Percentiles rank a stretch among this genome's conserved stretches.
phyloP scores from a whole-genome alignment of 2,888 invertebrate genomes.

The Elysia crispata region DNA sequence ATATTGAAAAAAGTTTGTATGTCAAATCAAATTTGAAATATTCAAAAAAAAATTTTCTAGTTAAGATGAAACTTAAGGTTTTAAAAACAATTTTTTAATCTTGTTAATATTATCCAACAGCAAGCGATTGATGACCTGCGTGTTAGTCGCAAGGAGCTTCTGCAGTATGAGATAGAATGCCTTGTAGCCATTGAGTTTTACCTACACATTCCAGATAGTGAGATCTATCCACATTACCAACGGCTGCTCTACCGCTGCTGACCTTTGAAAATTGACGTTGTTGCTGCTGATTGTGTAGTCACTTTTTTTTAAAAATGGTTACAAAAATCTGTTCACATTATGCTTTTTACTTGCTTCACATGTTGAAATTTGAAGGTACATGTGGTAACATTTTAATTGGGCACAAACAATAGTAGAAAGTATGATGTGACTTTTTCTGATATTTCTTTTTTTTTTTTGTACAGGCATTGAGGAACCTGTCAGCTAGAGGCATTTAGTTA shows the following conservation, averaged over 20 bases:
- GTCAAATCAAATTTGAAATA: not conserved
- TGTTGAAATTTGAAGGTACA: no score
- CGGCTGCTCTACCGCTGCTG: constrained; percentile 94
- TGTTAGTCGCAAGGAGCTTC: constrained; percentile 91
- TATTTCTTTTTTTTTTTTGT: no score
- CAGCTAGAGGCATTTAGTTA: no score
- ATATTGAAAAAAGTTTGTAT: no score
- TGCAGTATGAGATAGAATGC: constrained; percentile 95
- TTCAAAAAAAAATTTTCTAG: not conserved
- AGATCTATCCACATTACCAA: constrained; percentile 96
- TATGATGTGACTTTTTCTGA: no score
- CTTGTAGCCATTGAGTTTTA: constrained; percentile 96
- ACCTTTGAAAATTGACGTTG: constrained; percentile 69
- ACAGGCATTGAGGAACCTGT: no score
- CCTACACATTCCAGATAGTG: constrained; percentile 92
- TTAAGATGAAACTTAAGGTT: not conserved
- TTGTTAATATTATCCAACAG: constrained; percentile 79
- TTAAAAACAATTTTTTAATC: not conserved
- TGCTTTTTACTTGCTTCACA: no score
- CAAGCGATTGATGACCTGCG: constrained; percentile 94
- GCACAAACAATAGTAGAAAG: no score
- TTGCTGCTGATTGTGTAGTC: no score
- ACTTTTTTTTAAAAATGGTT: no score
- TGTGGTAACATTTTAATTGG: no score
- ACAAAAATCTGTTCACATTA: no score